Base-by-base conservation (phyloP, 2,113 vertebrate genomes). In the Cottus gobio region DNA sequence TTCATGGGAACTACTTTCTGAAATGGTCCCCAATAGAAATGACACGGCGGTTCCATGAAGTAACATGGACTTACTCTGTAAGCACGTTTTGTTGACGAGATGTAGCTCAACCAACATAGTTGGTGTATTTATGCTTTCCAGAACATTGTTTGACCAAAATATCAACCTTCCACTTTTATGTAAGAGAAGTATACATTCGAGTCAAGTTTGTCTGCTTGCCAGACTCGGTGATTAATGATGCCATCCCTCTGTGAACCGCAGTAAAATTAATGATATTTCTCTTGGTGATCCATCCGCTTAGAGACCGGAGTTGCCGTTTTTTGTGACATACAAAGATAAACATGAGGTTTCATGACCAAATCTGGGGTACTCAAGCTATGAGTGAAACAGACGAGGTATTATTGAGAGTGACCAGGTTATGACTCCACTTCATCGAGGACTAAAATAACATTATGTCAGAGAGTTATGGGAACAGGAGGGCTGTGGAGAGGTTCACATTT, bases 391-490 rank as follows among this genome's bases (percentile, higher is more conserved):
- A 54, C 31, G 7, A 85, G 68, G 75, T 76, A 72, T 79, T 89
- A 81, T 89, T 88, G 87, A 77, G 64, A 85, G 50, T 77, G 71
- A 83, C 44, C 28, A 64, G 82, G 85, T 91, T 88, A 34, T 60
- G 64, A 73, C 84, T 87, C 70, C 77, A 74, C 83, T 93, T 58
- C 48, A 83, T 65, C 75, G 54, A 10, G 70, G 62, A 85, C 88
- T 89, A 80, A 87, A 92, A 94, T 92, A 93, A 93, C 88, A 92
- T 82, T 50, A 89, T 91, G 87, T 89, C 84, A 81, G 69, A 81
- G 80, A 88, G 76, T 86, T 88, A 78, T 94, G 93, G 90, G 90
- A 93, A 89, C 65, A 75, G 67, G 34, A 37, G 66, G 57, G 46
- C 48, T 62, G 54, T 36, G 39, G 37, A 71, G 76, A 77, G 61